Conservation (phyloP, 2,888 invertebrate genomes). For the Orchesellides sinensis region DNA sequence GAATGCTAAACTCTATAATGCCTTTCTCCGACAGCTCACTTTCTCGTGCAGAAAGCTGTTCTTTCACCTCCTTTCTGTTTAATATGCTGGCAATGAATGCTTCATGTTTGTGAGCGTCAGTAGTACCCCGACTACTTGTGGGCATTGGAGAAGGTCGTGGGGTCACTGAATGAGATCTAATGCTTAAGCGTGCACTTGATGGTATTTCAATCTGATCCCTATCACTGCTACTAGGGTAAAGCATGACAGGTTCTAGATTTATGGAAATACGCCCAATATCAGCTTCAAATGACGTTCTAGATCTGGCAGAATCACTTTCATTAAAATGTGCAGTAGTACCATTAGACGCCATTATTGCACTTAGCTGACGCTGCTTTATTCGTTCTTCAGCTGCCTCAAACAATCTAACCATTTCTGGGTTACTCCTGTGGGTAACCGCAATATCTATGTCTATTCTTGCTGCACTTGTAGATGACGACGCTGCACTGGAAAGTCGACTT, state of each 20-base stretch:
- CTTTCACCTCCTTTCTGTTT: constrained; percentile 66
- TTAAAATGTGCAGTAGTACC: background rate
- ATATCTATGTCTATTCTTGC: constrained; percentile 69
- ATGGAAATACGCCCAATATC: constrained; percentile 48
- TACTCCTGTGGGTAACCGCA: constrained; percentile 55
- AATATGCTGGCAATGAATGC: constrained; percentile 53
- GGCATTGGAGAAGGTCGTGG: constrained; percentile 1
- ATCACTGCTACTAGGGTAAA: constrained; percentile 14
- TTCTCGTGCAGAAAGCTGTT: constrained; percentile 71
- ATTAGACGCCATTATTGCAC: constrained; percentile 18
- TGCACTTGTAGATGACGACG: constrained; percentile 19
- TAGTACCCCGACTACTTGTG: background rate
- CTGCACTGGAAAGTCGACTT: constrained; percentile 63
- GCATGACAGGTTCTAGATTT: constrained; percentile 36
- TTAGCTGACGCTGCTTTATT: constrained; percentile 32
- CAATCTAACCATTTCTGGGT: constrained; percentile 42
- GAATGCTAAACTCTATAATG: constrained; percentile 71
- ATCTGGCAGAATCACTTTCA: constrained; percentile 36
- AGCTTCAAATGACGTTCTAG: constrained; percentile 43
- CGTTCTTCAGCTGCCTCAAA: constrained; percentile 44
- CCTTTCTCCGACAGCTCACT: constrained; percentile 72
- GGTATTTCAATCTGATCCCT: background rate
- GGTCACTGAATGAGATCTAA: constrained; percentile 3
- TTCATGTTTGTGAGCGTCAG: constrained; percentile 26
- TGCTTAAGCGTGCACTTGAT: constrained; percentile 20